Evolutionary conservation across 2,113 vertebrate genomes (phyloP).

Genomic region (Cinclus mexicanus): DNA sequence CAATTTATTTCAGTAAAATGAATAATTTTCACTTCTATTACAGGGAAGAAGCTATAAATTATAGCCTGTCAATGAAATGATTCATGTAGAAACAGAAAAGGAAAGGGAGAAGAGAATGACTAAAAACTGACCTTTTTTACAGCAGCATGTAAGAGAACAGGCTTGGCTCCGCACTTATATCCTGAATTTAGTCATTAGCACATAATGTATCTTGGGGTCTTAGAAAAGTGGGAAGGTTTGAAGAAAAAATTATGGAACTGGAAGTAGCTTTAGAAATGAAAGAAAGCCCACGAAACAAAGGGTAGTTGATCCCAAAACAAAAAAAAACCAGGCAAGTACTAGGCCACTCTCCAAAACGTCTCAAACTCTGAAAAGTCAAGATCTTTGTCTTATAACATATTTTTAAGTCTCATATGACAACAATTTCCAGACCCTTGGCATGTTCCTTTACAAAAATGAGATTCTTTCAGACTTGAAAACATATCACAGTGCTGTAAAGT

Average conservation of each 20-base stretch:
- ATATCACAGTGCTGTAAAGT: neutral
- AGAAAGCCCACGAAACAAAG: neutral
- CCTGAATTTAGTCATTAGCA: neutral
- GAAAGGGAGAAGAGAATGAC: neutral
- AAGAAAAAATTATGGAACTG: neutral
- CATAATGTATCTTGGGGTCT: neutral
- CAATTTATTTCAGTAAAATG: conserved; percentile 18
- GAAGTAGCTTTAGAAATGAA: neutral
- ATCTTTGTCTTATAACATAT: neutral
- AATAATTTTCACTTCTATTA: neutral
- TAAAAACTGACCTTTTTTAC: neutral
- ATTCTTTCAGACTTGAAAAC: conserved; percentile 52
- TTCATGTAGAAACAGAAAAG: neutral
- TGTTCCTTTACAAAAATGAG: conserved; percentile 43
- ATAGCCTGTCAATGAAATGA: neutral
- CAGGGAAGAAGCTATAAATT: neutral
- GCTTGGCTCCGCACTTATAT: neutral
- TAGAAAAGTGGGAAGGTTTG: neutral
- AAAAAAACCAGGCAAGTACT: neutral
- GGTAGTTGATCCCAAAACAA: neutral
- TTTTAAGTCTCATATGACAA: conserved; percentile 21
- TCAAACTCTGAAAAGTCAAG: conserved; percentile 11
- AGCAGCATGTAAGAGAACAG: neutral
- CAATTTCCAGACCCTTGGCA: conserved; percentile 33
- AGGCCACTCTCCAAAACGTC: neutral